Conservation (phyloP, 2,797 vertebrate genomes). For the Dicrostonyx torquatus region DNA sequence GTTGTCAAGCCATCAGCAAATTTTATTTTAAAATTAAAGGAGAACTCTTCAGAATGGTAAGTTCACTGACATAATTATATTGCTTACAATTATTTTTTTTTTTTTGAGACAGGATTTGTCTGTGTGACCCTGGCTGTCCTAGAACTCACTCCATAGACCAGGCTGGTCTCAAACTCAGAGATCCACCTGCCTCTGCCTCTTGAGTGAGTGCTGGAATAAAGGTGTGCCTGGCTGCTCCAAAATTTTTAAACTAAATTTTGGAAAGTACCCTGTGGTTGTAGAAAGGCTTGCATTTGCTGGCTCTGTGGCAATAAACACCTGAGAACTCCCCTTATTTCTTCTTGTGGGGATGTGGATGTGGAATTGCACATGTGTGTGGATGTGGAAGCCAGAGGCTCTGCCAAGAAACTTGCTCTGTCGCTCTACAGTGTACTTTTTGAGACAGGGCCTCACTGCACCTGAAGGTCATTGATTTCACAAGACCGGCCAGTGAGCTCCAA, state of each 20-base stretch:
- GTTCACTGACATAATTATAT: constrained; percentile 42
- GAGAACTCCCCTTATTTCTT: not conserved
- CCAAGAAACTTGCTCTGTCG: not conserved
- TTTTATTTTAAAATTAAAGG: constrained; percentile 84
- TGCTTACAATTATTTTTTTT: not conserved
- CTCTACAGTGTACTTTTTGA: not conserved
- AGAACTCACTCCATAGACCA: not conserved
- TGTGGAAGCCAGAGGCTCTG: not conserved
- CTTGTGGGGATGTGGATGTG: not conserved
- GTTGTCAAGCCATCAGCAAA: constrained; percentile 77
- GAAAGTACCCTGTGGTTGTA: not conserved
- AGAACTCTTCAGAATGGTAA: constrained; percentile 85
- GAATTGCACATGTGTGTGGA: too few species aligned
- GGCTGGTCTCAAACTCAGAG: not conserved
- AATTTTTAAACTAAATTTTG: not conserved
- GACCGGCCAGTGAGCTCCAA: not conserved
- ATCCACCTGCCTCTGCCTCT: not conserved
- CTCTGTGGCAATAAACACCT: not conserved
- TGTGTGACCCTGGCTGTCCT: not conserved
- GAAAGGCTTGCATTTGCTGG: not conserved
- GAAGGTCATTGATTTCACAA: not conserved
- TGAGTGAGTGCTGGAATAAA: not conserved
- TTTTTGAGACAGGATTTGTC: not conserved
- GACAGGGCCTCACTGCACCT: not conserved
- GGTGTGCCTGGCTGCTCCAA: not conserved